These are phyloP conservation scores for Penaeus chinensis DNA, from an alignment of 1,140 invertebrate genomes.

Conservation along the genomic window DNA sequence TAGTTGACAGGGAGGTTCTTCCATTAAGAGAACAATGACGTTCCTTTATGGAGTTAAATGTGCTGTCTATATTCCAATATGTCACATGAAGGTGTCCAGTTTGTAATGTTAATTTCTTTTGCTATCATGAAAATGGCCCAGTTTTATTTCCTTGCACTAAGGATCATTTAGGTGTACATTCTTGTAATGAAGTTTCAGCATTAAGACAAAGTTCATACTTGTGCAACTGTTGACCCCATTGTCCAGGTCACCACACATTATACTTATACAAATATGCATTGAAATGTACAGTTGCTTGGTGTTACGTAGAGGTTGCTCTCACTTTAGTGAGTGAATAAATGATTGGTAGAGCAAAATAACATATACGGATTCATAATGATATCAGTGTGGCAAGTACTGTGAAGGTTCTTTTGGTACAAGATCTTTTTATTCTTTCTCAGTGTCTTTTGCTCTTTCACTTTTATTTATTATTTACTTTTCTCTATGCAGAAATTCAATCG, in stretches of 20 bases:
- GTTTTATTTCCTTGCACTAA: conserved; percentile 27
- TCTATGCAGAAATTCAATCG: no score
- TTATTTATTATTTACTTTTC: no score
- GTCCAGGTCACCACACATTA: conserved; percentile 15
- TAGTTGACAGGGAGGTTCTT: not conserved
- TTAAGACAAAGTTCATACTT: conserved; percentile 6
- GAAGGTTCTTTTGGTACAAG: no score
- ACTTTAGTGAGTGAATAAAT: no score
- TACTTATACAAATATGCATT: not conserved
- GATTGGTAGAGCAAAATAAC: no score
- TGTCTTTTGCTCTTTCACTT: no score
- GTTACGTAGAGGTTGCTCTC: conserved; percentile 5
- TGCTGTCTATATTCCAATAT: conserved; percentile 1
- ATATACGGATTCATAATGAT: no score
- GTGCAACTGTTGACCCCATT: conserved; percentile 5
- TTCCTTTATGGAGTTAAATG: not conserved
- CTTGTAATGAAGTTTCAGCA: not conserved
- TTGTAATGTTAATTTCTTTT: conserved; percentile 1
- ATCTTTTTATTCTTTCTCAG: no score
- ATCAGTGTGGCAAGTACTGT: no score
- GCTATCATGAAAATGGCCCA: conserved; percentile 14
- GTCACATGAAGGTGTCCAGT: conserved; percentile 28
- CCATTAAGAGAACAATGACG: not conserved
- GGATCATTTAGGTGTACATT: conserved; percentile 17
- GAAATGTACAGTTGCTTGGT: conserved; percentile 4